These are phyloP conservation scores for Anoplopoma fimbria DNA, from an alignment of 2,113 vertebrate genomes.

Conservation along the genomic window DNA sequence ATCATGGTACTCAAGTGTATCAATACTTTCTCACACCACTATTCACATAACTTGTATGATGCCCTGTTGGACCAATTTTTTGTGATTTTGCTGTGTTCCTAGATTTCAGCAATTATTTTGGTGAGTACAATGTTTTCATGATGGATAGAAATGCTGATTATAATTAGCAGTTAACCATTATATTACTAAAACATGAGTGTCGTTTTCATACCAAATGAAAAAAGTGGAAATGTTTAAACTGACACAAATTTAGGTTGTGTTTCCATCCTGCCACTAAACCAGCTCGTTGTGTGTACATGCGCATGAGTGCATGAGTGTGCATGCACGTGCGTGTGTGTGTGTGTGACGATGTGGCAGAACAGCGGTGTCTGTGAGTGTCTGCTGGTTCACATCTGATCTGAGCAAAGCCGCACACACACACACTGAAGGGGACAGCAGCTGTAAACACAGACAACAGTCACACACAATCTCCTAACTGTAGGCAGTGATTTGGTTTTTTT, in stretches of 20 bases:
- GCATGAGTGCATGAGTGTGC: conserved; percentile 2
- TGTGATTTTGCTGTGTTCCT: conserved; percentile 9
- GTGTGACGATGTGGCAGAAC: conserved; percentile 26
- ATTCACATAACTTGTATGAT: neutral
- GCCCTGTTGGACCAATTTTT: neutral
- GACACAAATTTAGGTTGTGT: conserved; percentile 27
- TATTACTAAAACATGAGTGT: neutral
- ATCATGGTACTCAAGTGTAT: neutral
- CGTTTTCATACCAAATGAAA: neutral
- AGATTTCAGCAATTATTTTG: conserved; percentile 7
- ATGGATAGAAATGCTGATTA: neutral
- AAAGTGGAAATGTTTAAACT: neutral
- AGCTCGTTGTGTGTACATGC: conserved; percentile 13
- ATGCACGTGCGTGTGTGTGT: neutral
- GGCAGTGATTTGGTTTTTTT: conserved; percentile 44
- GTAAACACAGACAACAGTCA: conserved; percentile 37
- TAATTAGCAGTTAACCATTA: neutral
- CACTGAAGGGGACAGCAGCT: conserved; percentile 44
- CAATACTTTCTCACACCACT: neutral
- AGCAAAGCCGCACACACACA: conserved; percentile 40
- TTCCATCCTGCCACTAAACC: conserved; percentile 13
- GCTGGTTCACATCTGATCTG: conserved; percentile 61
- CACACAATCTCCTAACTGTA: conserved; percentile 44
- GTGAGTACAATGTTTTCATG: conserved; percentile 1
- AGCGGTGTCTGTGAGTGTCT: conserved; percentile 45